A percentile compares a stretch with the other conserved stretches of the same genome.
Evolutionary conservation across 2,113 vertebrate genomes (phyloP).

Genomic region (Scomber scombrus): DNA sequence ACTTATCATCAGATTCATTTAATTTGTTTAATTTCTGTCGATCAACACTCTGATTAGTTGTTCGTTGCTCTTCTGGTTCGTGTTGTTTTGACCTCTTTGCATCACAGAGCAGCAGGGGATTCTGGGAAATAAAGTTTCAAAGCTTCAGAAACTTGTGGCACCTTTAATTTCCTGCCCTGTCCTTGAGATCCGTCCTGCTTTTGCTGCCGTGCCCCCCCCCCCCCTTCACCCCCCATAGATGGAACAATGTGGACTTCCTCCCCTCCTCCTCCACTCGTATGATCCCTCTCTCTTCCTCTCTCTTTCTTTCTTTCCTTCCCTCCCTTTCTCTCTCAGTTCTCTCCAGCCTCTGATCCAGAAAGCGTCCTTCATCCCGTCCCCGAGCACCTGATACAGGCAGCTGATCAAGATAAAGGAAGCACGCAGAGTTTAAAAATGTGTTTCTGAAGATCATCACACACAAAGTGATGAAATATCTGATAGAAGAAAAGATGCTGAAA

Average conservation of each 20-base stretch:
- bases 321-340: constrained; percentile 10
- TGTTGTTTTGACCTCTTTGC: background rate
- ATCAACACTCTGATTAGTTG: no score
- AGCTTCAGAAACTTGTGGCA: constrained; percentile 19
- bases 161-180: constrained; percentile 46
- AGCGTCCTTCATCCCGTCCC: no score
- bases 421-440: background rate
- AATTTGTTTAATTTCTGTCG: no score
- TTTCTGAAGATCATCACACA: background rate
- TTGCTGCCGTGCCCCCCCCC: background rate
- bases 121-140: background rate
- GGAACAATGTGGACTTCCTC: constrained; percentile 19
- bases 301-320: background rate
- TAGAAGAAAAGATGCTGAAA: no score
- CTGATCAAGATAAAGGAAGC: constrained; percentile 51
- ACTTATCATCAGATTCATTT: no score
- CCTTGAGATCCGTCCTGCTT: background rate
- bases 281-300: no score
- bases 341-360: constrained; percentile 50
- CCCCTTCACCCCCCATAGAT: background rate
- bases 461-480: no score
- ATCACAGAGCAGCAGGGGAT: background rate
- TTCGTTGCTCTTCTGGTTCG: no score
- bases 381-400: background rate
- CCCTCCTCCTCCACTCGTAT: background rate